Evolutionary conservation across 2,797 vertebrate species (phyloP), one percentile per base, ranked within the genome.

Genomic region (Nannoperca obscura): DNA sequence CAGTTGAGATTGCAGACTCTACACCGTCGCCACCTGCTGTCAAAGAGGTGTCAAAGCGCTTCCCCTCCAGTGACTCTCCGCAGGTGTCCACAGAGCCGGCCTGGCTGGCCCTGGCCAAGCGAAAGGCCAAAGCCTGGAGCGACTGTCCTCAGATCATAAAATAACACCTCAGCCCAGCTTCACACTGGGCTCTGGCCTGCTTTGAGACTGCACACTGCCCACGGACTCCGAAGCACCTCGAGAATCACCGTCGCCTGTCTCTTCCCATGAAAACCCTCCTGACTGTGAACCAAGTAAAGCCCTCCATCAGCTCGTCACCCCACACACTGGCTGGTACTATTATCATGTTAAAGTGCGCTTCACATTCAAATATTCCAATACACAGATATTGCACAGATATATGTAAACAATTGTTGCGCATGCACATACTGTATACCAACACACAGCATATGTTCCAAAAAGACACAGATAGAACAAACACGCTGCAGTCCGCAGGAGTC

Each of bases 111-210:
- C 92, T 99, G 87, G 98, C 98, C 91, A 99, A 99, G 90, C 95
- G 98, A 84, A 99, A 99, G 96, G 98, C 98, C 84, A 99, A 99
- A 95, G 98, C 98, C 82, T 99, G 98, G 98, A 99, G 98, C 79
- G 98, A 99, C 95, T 99, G 98, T 89, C 98, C 98, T 19, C 98
- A 99, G 92, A 98, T 99, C 89, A 99, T 99, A 91, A 99, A 99
- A 95, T 99, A 97, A 95, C 82, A 78, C 40, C 27, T 30, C 30
- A 38, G 53, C 47, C 32, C 38, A 59, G 76, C 81, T 68, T 19
- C 70, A 44, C 57, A 60, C 40, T 22, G 24, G 64, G 57, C 72
- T 71, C 83, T 42, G 14, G 76, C 80, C 70, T 78, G 77, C 81
- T 78, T 64, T 13, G 13, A 81, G 74, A 82, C 84, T 81, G 87